Percentiles rank a stretch among this genome's conserved stretches.
phyloP scores from a whole-genome alignment of 2,113 vertebrate species.

The Scytalopus superciliaris region DNA sequence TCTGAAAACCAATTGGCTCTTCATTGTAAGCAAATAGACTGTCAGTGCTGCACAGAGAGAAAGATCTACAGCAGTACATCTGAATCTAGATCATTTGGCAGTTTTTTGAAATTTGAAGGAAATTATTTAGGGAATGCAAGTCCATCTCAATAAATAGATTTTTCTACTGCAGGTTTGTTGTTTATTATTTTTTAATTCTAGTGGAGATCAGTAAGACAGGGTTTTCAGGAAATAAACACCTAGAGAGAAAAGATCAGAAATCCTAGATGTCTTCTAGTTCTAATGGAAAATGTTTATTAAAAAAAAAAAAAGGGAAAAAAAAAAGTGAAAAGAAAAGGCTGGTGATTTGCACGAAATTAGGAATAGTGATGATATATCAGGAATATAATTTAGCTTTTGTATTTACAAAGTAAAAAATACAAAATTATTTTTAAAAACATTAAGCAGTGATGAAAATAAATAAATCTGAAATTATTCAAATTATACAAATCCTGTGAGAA shows the following conservation, averaged over 20 bases:
- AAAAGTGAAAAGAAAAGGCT: neutral
- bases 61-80: neutral
- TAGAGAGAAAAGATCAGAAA: neutral
- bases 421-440: neutral
- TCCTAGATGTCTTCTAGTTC: neutral
- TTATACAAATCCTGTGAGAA: neutral
- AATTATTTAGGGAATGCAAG: neutral
- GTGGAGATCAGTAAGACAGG: neutral
- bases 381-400: neutral
- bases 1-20: neutral
- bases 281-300: neutral
- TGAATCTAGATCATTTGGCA: neutral
- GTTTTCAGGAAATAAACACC: neutral
- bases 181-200: neutral
- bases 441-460: neutral
- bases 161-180: neutral
- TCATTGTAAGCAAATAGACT: neutral
- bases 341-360: neutral
- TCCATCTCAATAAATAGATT: neutral
- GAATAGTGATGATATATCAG: neutral
- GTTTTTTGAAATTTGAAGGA: neutral
- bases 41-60: neutral
- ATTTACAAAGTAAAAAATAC: neutral
- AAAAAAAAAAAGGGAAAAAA: neutral
- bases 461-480: neutral